A percentile compares a stretch with the other conserved stretches of the same genome.
Evolutionary conservation across 1,140 invertebrate genomes (phyloP).

Genomic region (Whitmania pigra): DNA sequence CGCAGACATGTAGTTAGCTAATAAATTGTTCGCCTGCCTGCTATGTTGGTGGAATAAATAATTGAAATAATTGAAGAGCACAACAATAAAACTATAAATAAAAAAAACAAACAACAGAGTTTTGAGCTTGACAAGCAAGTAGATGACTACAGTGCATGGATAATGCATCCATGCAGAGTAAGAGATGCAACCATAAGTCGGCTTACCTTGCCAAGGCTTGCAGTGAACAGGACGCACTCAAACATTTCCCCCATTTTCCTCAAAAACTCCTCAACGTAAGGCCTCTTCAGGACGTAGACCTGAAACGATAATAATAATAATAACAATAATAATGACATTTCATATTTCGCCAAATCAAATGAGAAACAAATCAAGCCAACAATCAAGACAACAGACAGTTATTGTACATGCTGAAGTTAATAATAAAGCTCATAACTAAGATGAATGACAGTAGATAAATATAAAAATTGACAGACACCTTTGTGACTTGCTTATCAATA

Average conservation of each 20-base stretch:
- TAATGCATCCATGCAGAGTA: conserved; percentile 18
- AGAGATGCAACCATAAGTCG: not conserved
- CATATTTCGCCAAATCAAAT: not conserved
- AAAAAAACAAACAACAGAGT: conserved; percentile 9
- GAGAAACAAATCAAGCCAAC: too few relatives aligned
- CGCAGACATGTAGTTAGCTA: too few relatives aligned
- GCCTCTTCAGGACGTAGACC: conserved; percentile 96
- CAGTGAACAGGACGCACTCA: conserved; percentile 98
- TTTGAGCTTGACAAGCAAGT: not conserved
- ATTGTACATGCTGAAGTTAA: too few relatives aligned
- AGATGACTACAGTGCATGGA: not conserved
- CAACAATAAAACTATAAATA: conserved; percentile 10
- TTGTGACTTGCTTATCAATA: too few relatives aligned
- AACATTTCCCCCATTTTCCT: conserved; percentile 94
- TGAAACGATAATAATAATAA: too few relatives aligned
- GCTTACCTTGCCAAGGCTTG: conserved; percentile 82
- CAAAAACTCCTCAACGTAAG: conserved; percentile 96
- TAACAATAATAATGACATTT: too few relatives aligned
- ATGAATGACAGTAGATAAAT: too few relatives aligned
- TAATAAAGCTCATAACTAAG: too few relatives aligned
- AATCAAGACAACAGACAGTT: too few relatives aligned
- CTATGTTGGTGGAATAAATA: not conserved
- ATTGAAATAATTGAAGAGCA: not conserved
- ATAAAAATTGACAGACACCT: too few relatives aligned
- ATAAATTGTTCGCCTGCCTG: too few relatives aligned